Evolutionary conservation across 2,113 vertebrate genomes (phyloP).

Genomic region (Corvus hawaiiensis): DNA sequence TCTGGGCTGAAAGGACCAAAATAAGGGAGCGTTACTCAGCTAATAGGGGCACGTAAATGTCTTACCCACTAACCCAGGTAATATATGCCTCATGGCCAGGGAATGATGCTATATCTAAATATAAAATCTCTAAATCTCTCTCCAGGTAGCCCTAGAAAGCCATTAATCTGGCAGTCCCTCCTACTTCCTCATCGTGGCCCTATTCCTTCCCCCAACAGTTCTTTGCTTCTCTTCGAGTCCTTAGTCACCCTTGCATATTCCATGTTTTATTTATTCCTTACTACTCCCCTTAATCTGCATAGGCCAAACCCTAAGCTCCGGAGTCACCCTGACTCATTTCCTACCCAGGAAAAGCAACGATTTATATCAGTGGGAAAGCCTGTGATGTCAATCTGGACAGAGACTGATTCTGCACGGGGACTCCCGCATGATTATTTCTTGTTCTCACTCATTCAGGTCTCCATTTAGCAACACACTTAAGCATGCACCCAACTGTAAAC

Average conservation of each 20-base stretch:
- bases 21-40: background rate
- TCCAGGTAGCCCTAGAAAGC: background rate
- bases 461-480: slow-evolving; percentile 5
- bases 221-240: background rate
- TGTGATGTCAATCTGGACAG: slow-evolving; percentile 26
- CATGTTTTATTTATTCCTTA: slow-evolving; percentile 6
- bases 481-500: slow-evolving; percentile 2
- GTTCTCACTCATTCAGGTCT: slow-evolving; percentile 23
- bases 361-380: slow-evolving; percentile 32
- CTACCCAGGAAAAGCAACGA: background rate
- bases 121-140: background rate
- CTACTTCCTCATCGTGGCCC: background rate
- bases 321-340: slow-evolving; percentile 57
- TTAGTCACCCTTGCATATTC: slow-evolving; percentile 1
- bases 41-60: background rate
- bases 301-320: background rate
- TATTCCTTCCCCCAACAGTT: background rate
- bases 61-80: background rate
- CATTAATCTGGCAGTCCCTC: background rate
- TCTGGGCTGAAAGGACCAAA: background rate
- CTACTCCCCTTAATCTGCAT: slow-evolving; percentile 16
- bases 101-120: background rate
- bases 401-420: background rate
- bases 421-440: slow-evolving; percentile 2
- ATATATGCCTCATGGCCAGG: background rate